Evolutionary conservation across 2,113 vertebrate genomes (phyloP).

Genomic region (Chionomys nivalis): DNA sequence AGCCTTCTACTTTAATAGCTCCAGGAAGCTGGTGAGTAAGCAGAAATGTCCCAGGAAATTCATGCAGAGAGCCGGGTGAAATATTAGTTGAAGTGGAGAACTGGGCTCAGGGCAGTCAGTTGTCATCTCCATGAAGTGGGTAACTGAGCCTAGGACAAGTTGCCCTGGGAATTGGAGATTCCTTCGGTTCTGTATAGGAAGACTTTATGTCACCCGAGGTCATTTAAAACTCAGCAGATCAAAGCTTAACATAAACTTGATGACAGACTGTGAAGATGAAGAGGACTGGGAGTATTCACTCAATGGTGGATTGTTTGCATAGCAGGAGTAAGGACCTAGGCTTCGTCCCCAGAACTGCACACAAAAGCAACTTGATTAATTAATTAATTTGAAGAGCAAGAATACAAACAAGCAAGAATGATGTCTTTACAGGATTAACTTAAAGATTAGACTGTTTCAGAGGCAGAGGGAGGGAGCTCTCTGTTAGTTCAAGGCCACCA

Average conservation of each 20-base stretch:
- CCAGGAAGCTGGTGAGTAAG: conserved; percentile 36
- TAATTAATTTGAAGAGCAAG: not conserved
- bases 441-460: conserved; percentile 28
- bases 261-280: not conserved
- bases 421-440: not conserved
- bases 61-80: conserved; percentile 16
- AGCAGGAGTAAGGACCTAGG: not conserved
- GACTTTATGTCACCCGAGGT: conserved; percentile 12
- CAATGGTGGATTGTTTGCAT: not conserved
- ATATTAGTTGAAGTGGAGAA: not conserved
- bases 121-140: not conserved
- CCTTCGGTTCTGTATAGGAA: not conserved
- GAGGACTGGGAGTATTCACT: not conserved
- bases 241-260: conserved; percentile 38
- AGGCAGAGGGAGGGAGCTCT: not conserved
- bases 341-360: not conserved
- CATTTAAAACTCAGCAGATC: conserved; percentile 12
- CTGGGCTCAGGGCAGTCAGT: not conserved
- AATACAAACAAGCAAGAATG: not conserved
- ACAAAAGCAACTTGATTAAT: not conserved
- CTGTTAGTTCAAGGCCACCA: not conserved
- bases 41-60: conserved; percentile 37
- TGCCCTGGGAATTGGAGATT: conserved; percentile 38
- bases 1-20: conserved; percentile 5
- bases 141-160: not conserved